Conservation (phyloP, 2,888 invertebrate species). For the Pandemis corylana region DNA sequence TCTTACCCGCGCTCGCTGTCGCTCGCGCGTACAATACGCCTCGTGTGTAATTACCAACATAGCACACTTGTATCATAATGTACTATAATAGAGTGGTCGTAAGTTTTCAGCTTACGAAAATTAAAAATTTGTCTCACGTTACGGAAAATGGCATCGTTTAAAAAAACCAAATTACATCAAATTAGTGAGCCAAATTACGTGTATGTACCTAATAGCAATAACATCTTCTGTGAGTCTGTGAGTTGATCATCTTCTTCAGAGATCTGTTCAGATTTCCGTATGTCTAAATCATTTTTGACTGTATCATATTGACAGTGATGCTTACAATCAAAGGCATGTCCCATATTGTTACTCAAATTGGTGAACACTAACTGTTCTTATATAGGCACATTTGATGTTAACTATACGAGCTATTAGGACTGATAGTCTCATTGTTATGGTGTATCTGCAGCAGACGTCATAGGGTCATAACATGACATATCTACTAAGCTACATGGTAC, state of each 20-base stretch:
- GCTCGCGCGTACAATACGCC: no score
- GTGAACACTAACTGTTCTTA: neutral
- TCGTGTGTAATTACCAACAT: no score
- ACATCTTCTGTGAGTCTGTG: no score
- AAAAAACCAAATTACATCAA: neutral
- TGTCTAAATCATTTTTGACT: no score
- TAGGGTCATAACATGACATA: neutral
- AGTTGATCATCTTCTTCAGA: no score
- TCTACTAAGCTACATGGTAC: neutral
- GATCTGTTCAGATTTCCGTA: no score
- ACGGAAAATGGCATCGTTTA: neutral
- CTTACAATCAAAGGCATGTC: neutral
- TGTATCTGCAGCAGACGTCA: neutral
- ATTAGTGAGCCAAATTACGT: no score
- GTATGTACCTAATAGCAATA: no score
- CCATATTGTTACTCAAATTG: neutral
- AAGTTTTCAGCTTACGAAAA: neutral
- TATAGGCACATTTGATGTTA: neutral
- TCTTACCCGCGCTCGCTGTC: no score
- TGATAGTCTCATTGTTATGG: constrained; percentile 1
- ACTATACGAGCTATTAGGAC: neutral
- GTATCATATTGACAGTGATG: neutral
- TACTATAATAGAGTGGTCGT: neutral
- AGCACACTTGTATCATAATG: no score
- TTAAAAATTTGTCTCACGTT: neutral